Conservation (phyloP, 1,140 invertebrate genomes). For the Gonatopus flavifemur region DNA sequence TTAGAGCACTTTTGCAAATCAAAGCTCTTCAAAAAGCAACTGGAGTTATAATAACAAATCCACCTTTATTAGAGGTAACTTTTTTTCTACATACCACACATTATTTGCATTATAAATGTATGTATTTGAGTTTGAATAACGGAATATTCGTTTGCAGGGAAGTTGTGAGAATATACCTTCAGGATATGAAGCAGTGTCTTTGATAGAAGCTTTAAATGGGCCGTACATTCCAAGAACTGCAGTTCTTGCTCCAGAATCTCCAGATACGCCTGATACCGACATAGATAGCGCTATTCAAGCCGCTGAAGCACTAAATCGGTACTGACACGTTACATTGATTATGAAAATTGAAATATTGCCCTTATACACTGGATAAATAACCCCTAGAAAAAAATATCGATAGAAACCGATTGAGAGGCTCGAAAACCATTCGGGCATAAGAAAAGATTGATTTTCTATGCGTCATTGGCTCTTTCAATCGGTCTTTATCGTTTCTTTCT, state of each 20-base stretch:
- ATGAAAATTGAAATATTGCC: too few relatives aligned
- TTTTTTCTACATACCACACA: conserved; percentile 4
- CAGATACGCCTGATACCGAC: conserved; percentile 58
- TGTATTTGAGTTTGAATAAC: conserved; percentile 15
- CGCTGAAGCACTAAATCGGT: conserved; percentile 69
- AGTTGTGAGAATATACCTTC: conserved; percentile 83
- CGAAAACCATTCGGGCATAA: too few relatives aligned
- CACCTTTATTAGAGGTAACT: conserved; percentile 56
- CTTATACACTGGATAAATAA: too few relatives aligned
- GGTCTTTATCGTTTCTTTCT: too few relatives aligned
- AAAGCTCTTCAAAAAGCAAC: conserved; percentile 85
- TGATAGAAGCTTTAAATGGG: conserved; percentile 99
- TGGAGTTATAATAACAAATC: conserved; percentile 55
- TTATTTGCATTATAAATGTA: conserved; percentile 4
- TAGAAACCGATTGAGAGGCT: too few relatives aligned
- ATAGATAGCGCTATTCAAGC: conserved; percentile 65
- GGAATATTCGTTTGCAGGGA: conserved; percentile 48
- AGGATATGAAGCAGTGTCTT: conserved; percentile 91
- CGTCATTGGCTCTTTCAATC: too few relatives aligned
- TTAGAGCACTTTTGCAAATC: conserved; percentile 94
- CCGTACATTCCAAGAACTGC: conserved; percentile 69
- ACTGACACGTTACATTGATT: conserved; percentile 27
- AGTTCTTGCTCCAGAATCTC: conserved; percentile 59
- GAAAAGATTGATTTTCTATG: too few relatives aligned
- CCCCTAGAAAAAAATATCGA: too few relatives aligned